Conservation (phyloP, 2,888 invertebrate genomes). For the Notodonta dromedarius region DNA sequence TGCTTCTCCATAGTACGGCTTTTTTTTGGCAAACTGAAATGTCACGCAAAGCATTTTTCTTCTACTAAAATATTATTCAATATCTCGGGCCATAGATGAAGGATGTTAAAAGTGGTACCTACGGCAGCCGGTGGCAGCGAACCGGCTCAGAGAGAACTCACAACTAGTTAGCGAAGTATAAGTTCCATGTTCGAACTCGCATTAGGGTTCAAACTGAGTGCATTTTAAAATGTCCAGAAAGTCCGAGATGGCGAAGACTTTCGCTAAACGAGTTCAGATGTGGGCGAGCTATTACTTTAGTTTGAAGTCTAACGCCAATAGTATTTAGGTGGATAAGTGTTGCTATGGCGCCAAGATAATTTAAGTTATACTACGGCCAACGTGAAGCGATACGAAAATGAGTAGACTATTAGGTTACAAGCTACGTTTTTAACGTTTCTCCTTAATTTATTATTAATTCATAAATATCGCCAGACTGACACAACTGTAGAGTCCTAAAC, state of each 20-base stretch:
- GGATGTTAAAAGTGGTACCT: conserved; percentile 35
- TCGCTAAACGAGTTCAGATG: conserved; percentile 18
- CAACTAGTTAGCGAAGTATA: conserved; percentile 65
- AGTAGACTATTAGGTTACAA: no score
- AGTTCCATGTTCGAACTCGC: conserved; percentile 66
- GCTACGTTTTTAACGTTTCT: no score
- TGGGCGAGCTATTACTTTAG: conserved; percentile 16
- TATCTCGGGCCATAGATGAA: conserved; percentile 22
- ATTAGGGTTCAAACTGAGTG: conserved; percentile 49
- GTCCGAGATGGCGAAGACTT: conserved; percentile 27
- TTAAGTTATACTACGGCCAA: background rate
- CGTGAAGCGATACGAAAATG: no score
- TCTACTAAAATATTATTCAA: conserved; percentile 36
- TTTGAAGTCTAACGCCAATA: conserved; percentile 5
- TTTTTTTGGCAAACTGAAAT: no score
- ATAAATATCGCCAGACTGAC: no score
- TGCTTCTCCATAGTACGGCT: no score
- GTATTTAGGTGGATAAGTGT: background rate
- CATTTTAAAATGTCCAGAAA: conserved; percentile 54
- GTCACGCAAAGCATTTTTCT: background rate
- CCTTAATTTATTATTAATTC: no score
- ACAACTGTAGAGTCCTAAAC: no score
- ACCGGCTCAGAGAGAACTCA: conserved; percentile 57
- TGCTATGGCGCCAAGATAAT: background rate
- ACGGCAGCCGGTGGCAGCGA: conserved; percentile 56